Base-by-base conservation (phyloP, 2,888 invertebrate genomes). In the Macropis europaea region DNA sequence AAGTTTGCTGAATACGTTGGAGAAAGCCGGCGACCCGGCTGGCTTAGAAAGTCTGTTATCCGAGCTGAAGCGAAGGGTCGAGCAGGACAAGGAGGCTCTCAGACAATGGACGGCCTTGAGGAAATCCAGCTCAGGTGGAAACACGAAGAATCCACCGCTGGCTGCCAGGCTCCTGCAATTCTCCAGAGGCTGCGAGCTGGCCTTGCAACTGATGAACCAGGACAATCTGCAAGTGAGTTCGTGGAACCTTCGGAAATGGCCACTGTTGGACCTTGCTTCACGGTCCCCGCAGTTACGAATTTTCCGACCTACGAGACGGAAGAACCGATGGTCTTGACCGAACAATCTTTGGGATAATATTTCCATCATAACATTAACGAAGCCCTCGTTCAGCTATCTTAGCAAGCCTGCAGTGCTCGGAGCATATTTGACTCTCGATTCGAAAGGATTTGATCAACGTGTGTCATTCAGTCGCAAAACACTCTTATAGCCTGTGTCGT, bases 41-140 rank as follows among this genome's bases (percentile, higher is more conserved):
- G 94, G 94, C 2, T 89, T 97, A 81, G 94, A 96, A 84, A 95
- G 96, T 89, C 92, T 97, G 57, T 91, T 97, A 69, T 92, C 94
- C 38, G 92, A 93, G 40, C 91, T 97, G 38, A 94, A 95, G 47
- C 93, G 94, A 22, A 92, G 97, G 73, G 97, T 97, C 45, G 96
- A 97, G 88, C 95, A 95, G 86, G 97, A 97, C 91, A 97, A 98
- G 90, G 96, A 97, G 63, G 96, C 96, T 56, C 91, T 98, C 42
- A 92, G 93, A 82, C 92, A 93, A 86, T 93, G 93, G 89, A 93
- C 92, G 0, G 92, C 92, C 73, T 86, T 93, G 47, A 89, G 91
- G 61, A 92, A 91, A 76, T 83, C 82, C n/a, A 81, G 67, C 13
- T 34, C 70, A 34, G n/a, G 61, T 1, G 61, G 81, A 0, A 78